These are phyloP conservation scores for Neocrepidodera transversa DNA, from an alignment of 2,888 invertebrate genomes.

Conservation along the genomic window DNA sequence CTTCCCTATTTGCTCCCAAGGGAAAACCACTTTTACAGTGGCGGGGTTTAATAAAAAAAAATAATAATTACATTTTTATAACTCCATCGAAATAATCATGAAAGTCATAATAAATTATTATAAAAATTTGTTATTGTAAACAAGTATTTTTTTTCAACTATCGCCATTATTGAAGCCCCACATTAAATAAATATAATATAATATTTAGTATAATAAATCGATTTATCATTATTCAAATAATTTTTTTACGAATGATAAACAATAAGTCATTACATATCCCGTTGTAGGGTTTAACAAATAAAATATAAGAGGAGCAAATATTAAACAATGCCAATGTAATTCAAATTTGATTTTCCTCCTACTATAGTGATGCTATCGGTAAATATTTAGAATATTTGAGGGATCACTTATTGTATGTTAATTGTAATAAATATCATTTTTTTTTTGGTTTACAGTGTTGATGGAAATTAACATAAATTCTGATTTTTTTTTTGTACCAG, in stretches of 20 bases:
- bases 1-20: slow-evolving; percentile 17
- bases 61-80: too few species aligned
- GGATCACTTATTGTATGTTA: slow-evolving; percentile 39
- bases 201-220: slow-evolving; percentile 10
- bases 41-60: too few species aligned
- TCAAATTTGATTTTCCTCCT: slow-evolving; percentile 29
- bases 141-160: too few species aligned
- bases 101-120: too few species aligned
- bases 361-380: slow-evolving; percentile 29
- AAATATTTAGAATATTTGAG: slow-evolving; percentile 32
- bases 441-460: not conserved
- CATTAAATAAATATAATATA: slow-evolving; percentile 3
- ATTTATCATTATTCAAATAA: slow-evolving; percentile 14
- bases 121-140: too few species aligned
- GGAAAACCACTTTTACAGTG: slow-evolving; percentile 12
- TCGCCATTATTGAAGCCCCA: not conserved
- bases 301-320: slow-evolving; percentile 7
- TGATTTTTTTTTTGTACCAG: too few species aligned
- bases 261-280: slow-evolving; percentile 10
- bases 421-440: slow-evolving; percentile 27
- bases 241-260: slow-evolving; percentile 5
- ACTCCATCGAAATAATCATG: too few species aligned
- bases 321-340: slow-evolving; percentile 21
- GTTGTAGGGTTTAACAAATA: not conserved
- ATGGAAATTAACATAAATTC: too few species aligned